phyloP scores from a whole-genome alignment of 2,797 vertebrate genomes.

The Danio tinwini region DNA sequence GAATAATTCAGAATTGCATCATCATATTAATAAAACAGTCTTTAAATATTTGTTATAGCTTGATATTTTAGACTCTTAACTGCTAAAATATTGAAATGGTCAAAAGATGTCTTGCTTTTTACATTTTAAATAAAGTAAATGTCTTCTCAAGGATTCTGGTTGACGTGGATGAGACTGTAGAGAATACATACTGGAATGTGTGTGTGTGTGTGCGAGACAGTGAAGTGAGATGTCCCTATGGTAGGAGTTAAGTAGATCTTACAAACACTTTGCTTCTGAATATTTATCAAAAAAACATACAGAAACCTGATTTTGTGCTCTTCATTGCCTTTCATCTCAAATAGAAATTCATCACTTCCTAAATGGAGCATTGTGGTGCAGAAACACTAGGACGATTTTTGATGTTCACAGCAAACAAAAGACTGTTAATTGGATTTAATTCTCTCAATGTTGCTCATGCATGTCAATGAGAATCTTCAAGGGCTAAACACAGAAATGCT shows the following conservation, averaged over 20 bases:
- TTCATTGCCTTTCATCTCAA: slow-evolving; percentile 24
- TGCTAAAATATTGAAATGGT: neutral
- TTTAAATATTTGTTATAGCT: no score
- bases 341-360: slow-evolving; percentile 17
- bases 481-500: neutral
- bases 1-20: no score
- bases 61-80: neutral
- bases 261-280: neutral
- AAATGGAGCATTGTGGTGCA: slow-evolving; percentile 5
- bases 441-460: slow-evolving; percentile 38
- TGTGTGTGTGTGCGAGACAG: neutral
- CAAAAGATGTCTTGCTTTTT: neutral
- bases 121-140: no score
- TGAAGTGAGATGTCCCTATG: slow-evolving; percentile 22
- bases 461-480: slow-evolving; percentile 27
- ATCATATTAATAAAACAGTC: no score
- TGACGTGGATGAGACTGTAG: neutral
- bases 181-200: neutral
- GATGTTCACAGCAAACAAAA: slow-evolving; percentile 39
- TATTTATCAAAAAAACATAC: slow-evolving; percentile 27
- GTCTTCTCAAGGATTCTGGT: neutral
- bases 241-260: slow-evolving; percentile 20
- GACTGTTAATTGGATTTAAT: slow-evolving; percentile 39
- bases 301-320: neutral
- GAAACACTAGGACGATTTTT: slow-evolving; percentile 10